Conservation (phyloP, 1,140 invertebrate genomes). For the Drosophila repleta region DNA sequence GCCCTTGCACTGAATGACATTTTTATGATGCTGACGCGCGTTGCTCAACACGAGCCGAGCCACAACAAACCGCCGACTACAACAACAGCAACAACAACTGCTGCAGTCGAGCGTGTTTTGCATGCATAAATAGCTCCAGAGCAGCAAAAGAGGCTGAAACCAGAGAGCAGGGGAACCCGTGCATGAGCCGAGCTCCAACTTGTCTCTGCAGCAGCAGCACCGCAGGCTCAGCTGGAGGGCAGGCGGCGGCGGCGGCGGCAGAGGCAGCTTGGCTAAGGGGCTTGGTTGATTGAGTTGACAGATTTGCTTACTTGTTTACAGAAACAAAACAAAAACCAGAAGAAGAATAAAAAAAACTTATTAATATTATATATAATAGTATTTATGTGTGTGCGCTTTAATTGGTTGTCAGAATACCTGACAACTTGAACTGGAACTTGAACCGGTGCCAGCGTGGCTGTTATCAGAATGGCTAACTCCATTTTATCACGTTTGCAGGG, state of each 20-base stretch:
- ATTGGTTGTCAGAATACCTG: conserved; percentile 35
- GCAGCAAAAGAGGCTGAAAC: neutral
- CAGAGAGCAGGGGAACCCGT: neutral
- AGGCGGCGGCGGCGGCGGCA: neutral
- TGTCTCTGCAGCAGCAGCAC: conserved; percentile 15
- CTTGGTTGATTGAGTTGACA: conserved; percentile 44
- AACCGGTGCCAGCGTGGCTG: neutral
- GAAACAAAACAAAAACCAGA: neutral
- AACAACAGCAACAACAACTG: conserved; percentile 22
- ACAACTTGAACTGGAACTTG: conserved; percentile 19
- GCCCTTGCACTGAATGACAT: conserved; percentile 70
- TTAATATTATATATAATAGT: conserved; percentile 15
- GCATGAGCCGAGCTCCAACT: conserved; percentile 18
- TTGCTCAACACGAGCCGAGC: conserved; percentile 66
- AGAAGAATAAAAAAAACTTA: conserved; percentile 11
- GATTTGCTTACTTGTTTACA: conserved; percentile 23
- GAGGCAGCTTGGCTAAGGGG: conserved; percentile 3
- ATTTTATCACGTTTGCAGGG: neutral
- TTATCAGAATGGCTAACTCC: neutral
- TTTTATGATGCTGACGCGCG: conserved; percentile 81
- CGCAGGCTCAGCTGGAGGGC: too few species aligned
- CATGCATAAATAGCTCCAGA: conserved; percentile 66
- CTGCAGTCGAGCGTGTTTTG: conserved; percentile 65
- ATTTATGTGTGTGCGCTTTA: conserved; percentile 27
- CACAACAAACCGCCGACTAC: conserved; percentile 26